These are phyloP conservation scores for Marasmarcha lunaedactyla DNA, from an alignment of 2,888 invertebrate genomes.

Conservation along the genomic window DNA sequence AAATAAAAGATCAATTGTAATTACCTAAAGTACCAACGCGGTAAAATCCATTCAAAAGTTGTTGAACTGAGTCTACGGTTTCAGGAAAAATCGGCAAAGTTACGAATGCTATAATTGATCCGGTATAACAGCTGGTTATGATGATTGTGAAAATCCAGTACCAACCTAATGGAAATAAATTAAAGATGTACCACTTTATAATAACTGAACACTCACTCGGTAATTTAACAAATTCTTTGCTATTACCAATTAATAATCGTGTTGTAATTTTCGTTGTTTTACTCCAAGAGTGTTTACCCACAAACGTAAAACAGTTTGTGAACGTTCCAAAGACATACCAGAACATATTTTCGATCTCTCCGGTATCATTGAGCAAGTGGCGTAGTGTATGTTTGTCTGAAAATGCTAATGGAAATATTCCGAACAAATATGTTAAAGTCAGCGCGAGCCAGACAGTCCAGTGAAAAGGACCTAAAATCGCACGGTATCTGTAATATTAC, in stretches of 20 bases:
- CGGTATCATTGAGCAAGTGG: conserved; percentile 75
- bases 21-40: conserved; percentile 79
- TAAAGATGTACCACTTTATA: too few relatives aligned
- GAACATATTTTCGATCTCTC: conserved; percentile 85
- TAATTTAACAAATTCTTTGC: background rate
- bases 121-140: conserved; percentile 85
- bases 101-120: conserved; percentile 87
- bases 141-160: conserved; percentile 91
- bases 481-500: conserved; percentile 74
- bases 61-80: conserved; percentile 76
- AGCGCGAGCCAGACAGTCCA: conserved; percentile 85
- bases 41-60: conserved; percentile 76
- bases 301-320: conserved; percentile 82
- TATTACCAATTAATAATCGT: conserved; percentile 76
- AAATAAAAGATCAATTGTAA: too few relatives aligned
- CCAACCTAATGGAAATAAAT: conserved; percentile 57
- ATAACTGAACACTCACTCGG: too few relatives aligned
- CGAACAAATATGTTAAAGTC: conserved; percentile 77
- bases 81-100: conserved; percentile 82
- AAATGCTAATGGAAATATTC: conserved; percentile 80
- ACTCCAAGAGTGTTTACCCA: conserved; percentile 78
- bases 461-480: conserved; percentile 86
- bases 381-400: conserved; percentile 77
- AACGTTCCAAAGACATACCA: conserved; percentile 90
- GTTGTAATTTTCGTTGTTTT: conserved; percentile 77